A percentile compares a stretch with the other conserved stretches of the same genome.
Evolutionary conservation across 2,888 invertebrate genomes (phyloP).

Genomic region (Myopa tessellatipennis): DNA sequence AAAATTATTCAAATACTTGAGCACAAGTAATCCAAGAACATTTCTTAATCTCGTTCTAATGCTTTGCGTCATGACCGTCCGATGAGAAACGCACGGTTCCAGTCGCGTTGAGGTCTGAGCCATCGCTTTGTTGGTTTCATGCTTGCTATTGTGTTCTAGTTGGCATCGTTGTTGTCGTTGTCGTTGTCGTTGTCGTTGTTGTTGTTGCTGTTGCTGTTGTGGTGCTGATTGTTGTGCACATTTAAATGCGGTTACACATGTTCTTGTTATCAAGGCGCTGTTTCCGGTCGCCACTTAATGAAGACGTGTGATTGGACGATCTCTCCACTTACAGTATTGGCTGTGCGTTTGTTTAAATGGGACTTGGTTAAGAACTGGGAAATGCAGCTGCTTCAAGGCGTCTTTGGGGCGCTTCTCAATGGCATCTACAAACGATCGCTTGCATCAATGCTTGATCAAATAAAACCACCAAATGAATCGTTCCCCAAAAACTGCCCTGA

Average conservation of each 20-base stretch:
- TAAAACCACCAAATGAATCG: too few species aligned
- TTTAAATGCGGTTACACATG: conserved; percentile 30
- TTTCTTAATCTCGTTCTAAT: conserved; percentile 27
- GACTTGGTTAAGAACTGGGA: conserved; percentile 8
- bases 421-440: too few species aligned
- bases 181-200: conserved; percentile 35
- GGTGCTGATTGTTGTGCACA: conserved; percentile 12
- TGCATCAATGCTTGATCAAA: too few species aligned
- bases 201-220: conserved; percentile 40
- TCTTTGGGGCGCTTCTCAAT: too few species aligned
- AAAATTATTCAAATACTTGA: conserved; percentile 36
- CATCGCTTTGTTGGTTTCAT: conserved; percentile 8
- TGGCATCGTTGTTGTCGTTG: conserved; percentile 41
- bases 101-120: not conserved
- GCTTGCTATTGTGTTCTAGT: conserved; percentile 5
- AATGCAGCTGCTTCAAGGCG: not conserved
- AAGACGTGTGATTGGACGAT: conserved; percentile 19
- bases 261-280: conserved; percentile 37
- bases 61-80: conserved; percentile 21
- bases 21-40: not conserved
- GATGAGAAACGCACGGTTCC: not conserved
- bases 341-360: conserved; percentile 6
- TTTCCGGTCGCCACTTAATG: conserved; percentile 36
- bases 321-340: not conserved
- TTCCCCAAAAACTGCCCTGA: too few species aligned